These are phyloP conservation scores for Drosophila rhopaloa DNA, from an alignment of 1,140 invertebrate species.

Conservation along the genomic window DNA sequence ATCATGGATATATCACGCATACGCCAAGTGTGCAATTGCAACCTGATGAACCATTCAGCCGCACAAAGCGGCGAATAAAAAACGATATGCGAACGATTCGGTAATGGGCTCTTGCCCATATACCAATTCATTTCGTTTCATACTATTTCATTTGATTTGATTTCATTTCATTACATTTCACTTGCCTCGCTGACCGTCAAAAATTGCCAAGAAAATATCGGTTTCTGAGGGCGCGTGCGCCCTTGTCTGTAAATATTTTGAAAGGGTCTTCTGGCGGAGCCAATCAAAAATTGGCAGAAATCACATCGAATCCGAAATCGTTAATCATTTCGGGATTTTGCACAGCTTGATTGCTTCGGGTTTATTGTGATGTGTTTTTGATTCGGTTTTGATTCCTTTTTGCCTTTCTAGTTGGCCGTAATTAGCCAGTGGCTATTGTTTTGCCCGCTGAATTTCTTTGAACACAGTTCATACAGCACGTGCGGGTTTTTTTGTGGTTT, in stretches of 20 bases:
- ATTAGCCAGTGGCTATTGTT: background rate
- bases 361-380: slow-evolving; percentile 57
- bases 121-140: slow-evolving; percentile 2
- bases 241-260: slow-evolving; percentile 71
- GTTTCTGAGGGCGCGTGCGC: slow-evolving; percentile 36
- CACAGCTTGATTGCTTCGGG: slow-evolving; percentile 52
- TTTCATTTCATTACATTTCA: slow-evolving; percentile 21
- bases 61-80: slow-evolving; percentile 10
- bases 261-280: slow-evolving; percentile 47
- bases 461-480: background rate
- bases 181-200: slow-evolving; percentile 29
- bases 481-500: background rate
- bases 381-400: slow-evolving; percentile 43
- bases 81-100: background rate
- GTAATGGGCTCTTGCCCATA: slow-evolving; percentile 8
- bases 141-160: background rate
- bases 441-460: background rate
- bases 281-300: slow-evolving; percentile 27
- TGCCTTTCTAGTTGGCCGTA: slow-evolving; percentile 20
- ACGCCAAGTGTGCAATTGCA: slow-evolving; percentile 58
- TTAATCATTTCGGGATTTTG: slow-evolving; percentile 61
- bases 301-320: slow-evolving; percentile 41
- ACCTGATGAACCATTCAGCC: slow-evolving; percentile 55
- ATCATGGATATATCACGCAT: slow-evolving; percentile 64
- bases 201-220: slow-evolving; percentile 18